A percentile compares a stretch with the other conserved stretches of the same genome.
These are phyloP conservation scores for Aphidius colemani DNA, from an alignment of 2,888 invertebrate genomes.

Conservation along the genomic window DNA sequence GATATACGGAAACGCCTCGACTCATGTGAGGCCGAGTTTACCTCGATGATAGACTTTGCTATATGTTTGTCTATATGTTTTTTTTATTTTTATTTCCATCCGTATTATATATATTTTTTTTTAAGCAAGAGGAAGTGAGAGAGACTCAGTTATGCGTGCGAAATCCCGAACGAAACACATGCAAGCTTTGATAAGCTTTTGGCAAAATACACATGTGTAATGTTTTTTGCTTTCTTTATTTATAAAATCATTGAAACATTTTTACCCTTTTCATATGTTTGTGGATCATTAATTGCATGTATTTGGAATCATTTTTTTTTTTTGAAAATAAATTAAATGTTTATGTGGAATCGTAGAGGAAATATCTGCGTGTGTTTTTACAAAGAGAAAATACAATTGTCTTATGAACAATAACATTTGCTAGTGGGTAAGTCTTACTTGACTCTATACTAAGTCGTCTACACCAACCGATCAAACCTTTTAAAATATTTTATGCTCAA, in stretches of 20 bases:
- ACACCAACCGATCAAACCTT: too few species aligned
- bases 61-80: too few species aligned
- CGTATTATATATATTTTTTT: slow-evolving; percentile 22
- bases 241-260: slow-evolving; percentile 10
- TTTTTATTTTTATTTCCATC: slow-evolving; percentile 5
- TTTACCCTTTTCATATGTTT: slow-evolving; percentile 18
- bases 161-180: slow-evolving; percentile 56
- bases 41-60: too few species aligned
- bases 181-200: slow-evolving; percentile 58
- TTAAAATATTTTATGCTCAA: too few species aligned
- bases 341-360: not conserved
- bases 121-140: slow-evolving; percentile 35
- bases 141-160: slow-evolving; percentile 52
- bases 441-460: too few species aligned
- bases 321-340: not conserved
- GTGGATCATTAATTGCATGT: slow-evolving; percentile 27
- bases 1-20: slow-evolving; percentile 22
- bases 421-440: too few species aligned
- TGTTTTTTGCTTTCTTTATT: not conserved
- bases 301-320: not conserved
- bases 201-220: slow-evolving; percentile 42
- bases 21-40: slow-evolving; percentile 19
- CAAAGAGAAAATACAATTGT: not conserved
- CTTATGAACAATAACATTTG: too few species aligned
- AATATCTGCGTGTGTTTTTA: not conserved